Percentiles rank a stretch among this genome's conserved stretches.
Evolutionary conservation across 2,888 invertebrate species (phyloP).

Genomic region (Lapara coniferarum): DNA sequence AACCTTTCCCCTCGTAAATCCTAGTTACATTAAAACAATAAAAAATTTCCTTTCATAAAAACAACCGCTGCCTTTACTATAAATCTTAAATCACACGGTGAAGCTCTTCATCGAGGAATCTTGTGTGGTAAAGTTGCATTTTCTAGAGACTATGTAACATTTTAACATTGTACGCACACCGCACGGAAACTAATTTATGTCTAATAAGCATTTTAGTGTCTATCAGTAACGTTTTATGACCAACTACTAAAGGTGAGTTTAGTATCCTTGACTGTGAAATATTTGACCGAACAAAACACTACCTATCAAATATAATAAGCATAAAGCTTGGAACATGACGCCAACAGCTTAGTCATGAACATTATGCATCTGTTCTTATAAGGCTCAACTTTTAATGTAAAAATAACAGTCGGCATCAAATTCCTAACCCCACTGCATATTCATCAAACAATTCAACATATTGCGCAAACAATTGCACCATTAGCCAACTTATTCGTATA

Average conservation of each 20-base stretch:
- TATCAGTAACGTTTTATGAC: constrained; percentile 56
- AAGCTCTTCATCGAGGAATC: constrained; percentile 32
- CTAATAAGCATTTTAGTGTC: constrained; percentile 62
- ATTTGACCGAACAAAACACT: background rate
- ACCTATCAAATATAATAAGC: too few relatives aligned
- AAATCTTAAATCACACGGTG: constrained; percentile 27
- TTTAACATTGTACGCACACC: constrained; percentile 50
- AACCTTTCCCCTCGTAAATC: constrained; percentile 21
- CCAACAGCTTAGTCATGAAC: too few relatives aligned
- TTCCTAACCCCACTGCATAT: too few relatives aligned
- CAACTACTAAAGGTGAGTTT: constrained; percentile 12
- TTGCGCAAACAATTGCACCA: constrained; percentile 27
- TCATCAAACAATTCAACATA: constrained; percentile 18
- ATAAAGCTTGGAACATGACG: too few relatives aligned
- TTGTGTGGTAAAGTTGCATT: constrained; percentile 37
- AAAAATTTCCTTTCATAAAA: constrained; percentile 20
- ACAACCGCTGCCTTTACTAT: constrained; percentile 14
- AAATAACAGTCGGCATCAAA: background rate
- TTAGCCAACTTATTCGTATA: constrained; percentile 34
- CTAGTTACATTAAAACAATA: constrained; percentile 22
- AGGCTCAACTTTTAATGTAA: too few relatives aligned
- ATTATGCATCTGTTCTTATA: too few relatives aligned
- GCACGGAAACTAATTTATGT: constrained; percentile 62
- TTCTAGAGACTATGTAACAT: constrained; percentile 50
- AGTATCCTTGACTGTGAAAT: background rate